Evolutionary conservation across 2,797 vertebrate genomes (phyloP), one percentile per base, ranked within the genome.

Genomic region (Falco naumanni): DNA sequence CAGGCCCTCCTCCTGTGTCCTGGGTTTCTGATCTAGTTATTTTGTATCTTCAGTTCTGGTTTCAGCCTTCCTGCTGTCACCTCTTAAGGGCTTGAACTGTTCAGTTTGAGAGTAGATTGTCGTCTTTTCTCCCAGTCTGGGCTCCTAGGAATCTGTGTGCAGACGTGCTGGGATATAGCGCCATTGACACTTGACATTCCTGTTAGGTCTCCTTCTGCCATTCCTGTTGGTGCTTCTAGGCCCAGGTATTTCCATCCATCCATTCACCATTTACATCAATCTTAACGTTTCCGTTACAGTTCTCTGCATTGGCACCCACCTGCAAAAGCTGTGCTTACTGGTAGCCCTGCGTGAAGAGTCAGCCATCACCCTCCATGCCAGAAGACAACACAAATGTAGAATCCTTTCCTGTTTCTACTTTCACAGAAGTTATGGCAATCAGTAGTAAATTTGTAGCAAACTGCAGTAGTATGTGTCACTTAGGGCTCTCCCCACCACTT

Each of bases 251-350:
- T 41, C 63, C 60, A 83, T 50, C 47, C 31, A 53, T 76, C 51
- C 1, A 0, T 72, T 69, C 0, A 6, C 37, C 29, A 3, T 37
- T 68, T 18, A 61, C 45, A 75, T 17, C 29, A 34, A 19, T 43
- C 65, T 70, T 45, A 43, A 24, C 20, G 7, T 61, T 87, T 81
- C 66, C 77, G 41, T 82, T 70, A 29, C 16, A 50, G 39, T 84
- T 75, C 48, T 13, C n/a, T 79, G 41, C 59, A 37, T 3, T 68
- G 41, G 45, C 78, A 68, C 48, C 13, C 16, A 33, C 33, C 66
- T 84, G 59, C 66, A 79, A 72, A 94, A 84, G 47, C 37, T 84
- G 48, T 80, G 48, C 53, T 84, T 54, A 47, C 20, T 43, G 63
- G 59, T 11, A 71, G n/a, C 37, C n/a, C 63, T 37, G 12, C 3